Evolutionary conservation across 2,888 invertebrate genomes (phyloP), one percentile per base, ranked within the genome.

Genomic region (Drosophila barbarae): DNA sequence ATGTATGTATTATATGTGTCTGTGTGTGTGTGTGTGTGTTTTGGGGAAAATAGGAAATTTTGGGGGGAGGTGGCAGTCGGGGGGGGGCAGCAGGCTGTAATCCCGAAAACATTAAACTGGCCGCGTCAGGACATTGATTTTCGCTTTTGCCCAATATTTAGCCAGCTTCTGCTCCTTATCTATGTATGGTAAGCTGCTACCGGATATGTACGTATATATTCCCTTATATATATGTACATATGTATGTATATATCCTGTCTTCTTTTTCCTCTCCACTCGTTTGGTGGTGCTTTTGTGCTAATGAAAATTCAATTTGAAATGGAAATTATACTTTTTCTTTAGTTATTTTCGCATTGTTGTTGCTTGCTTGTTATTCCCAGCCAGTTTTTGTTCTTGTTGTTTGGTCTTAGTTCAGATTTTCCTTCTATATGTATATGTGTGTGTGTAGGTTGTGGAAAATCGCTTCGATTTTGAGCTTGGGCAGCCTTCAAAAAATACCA

Each of bases 251-350:
- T 35, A 12, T 26, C 6, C 10, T 15, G 41, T 39, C 53, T 38
- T 15, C 63, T 12, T 46, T 44, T 34, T 34, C 56, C 54, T 12
- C 42, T 44, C 42, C 23, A 30, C 15, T 9, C 36, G 5, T 13
- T 34, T 5, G 34, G 35, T 38, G 44, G 28, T 39, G 44, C 38
- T 68, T 65, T 55, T 63, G 73, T 67, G 64, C 71, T 71, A 73
- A 73, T 73, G 73, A 74, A 73, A 71, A 71, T 73, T 73, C 67
- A 73, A 73, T 73, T 73, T 74, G 54, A 73, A 68, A 71, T 74
- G 73, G 73, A 73, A 74, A 73, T 73, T 74, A 68, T 67, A 58
- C 55, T 54, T 67, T 54, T 67, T 51, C 54, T 55, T 50, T 36
- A 47, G 67, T 50, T 70, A 68, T 72, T 72, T 69, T 51, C 23